A percentile compares a stretch with the other conserved stretches of the same genome.
Evolutionary conservation across 1,140 invertebrate species (phyloP).

Genomic region (Hetaerina americana): DNA sequence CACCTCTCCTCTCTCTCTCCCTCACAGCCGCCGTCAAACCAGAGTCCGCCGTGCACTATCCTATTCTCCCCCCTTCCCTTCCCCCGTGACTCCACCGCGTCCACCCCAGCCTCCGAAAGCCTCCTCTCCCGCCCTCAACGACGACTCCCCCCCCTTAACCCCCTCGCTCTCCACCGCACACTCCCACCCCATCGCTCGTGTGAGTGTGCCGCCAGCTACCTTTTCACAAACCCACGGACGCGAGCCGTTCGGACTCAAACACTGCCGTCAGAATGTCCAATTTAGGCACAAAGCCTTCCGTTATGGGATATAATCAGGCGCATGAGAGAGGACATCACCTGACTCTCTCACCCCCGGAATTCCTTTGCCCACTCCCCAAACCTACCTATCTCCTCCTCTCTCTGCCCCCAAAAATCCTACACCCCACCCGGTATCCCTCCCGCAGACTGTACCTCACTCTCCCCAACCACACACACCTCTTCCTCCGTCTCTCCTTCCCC

Average conservation of each 20-base stretch:
- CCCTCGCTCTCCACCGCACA: neutral
- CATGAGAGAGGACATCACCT: neutral
- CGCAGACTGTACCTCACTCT: no score
- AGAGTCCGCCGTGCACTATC: no score
- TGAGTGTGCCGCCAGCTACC: neutral
- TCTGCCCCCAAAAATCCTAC: no score
- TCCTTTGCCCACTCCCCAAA: no score
- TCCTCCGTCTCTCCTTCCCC: no score
- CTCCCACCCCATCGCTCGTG: no score
- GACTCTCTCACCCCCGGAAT: no score
- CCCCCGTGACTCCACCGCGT: neutral
- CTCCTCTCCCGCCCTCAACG: neutral
- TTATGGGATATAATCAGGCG: neutral
- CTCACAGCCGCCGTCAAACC: no score
- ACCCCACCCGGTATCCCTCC: no score
- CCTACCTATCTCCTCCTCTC: neutral
- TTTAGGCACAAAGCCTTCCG: neutral
- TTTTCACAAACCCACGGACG: neutral
- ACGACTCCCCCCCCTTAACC: neutral
- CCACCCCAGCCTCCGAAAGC: neutral
- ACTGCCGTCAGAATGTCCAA: neutral
- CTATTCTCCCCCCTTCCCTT: no score
- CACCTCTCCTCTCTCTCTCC: neutral
- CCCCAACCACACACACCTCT: no score
- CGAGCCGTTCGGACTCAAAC: neutral